Evolutionary conservation across 2,888 invertebrate species (phyloP), one percentile per base, ranked within the genome.

Genomic region (Drosophila conformis): DNA sequence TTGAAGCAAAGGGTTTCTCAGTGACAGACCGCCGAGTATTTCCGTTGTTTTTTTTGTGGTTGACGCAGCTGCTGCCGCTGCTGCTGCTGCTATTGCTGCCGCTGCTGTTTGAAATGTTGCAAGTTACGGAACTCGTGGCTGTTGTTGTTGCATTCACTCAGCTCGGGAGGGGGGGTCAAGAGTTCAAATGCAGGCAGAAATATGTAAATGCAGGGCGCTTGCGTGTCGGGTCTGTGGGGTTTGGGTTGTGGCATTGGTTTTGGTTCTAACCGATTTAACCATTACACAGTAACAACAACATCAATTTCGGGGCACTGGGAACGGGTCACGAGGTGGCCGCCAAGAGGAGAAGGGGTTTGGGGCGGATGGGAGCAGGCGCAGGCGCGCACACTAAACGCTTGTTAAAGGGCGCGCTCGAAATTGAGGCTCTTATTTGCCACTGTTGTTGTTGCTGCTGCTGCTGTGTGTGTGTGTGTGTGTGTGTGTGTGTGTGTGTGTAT

Each of bases 201-300:
- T 86, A 90, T 86, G 86, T 87, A 86, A 86, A 86, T 81, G 74
- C 76, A 79, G 87, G 90, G 90, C 90, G 89, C 86, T 88, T 87
- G 89, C 89, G 86, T 87, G 87, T 79, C 76, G 80, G 80, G 73
- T 82, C 77, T 68, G 40, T 36, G 46, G 56, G 65, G 72, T 53
- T 46, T 25, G 46, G 46, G 21, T 42, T 42, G 25, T 46, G 25
- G 25, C 25, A 8, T 25, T 46, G 46, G 25, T 46, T 69, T 66
- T 67, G 76, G 65, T 83, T 87, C 90, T 80, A 90, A 88, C 84
- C 86, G 90, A 86, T 88, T 86, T 89, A 66, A 33, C 65, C 75
- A 78, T 76, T 79, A 76, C 76, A 79, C 56, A 62, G 66, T 56
- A 70, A 69, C 84, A 71, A 80, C 89, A 73, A 88, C 84, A 83